Base-by-base conservation (phyloP, 2,888 invertebrate species). In the Dromius quadrimaculatus region DNA sequence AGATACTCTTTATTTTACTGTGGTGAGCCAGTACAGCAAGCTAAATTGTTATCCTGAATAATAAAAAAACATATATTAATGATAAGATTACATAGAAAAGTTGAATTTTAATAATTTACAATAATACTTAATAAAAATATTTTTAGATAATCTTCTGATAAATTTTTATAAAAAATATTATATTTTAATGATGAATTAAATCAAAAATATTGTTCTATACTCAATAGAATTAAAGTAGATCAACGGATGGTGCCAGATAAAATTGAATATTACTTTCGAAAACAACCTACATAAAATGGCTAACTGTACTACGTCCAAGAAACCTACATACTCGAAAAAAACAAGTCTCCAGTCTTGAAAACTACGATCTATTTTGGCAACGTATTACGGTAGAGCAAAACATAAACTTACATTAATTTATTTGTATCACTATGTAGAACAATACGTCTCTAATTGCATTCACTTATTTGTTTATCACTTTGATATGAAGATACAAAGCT, bases 1-100 rank as follows among this genome's bases (percentile, higher is more conserved):
- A 81, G 81, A 76, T 70, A 62, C 54, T 54, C 20, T 68, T n/a
- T 68, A 59, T 36, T 59, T 59, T 68, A 59, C 36, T 54, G 64
- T 20, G 43, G 41, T 59, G 68, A 68, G 59, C 41, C 59, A 28
- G 59, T 45, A 68, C 38, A 59, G 59, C 59, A 68, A 59, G 45
- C 57, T 15, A 47, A 59, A 68, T 45, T 68, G 68, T 68, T 59
- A 59, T 68, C 68, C 68, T 68, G 41, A n/a, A 59, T 34, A 20
- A 57, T 3, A 65, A 23, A 47, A n/a, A 66, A 19, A 36, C n/a
- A 41, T 9, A 34, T 20, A 61, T 36, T 28, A 62, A 8, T 34
- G 41, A 62, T 62, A 62, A 41, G 41, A 41, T 41, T 34, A 19
- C n/a, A 1, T 8, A 20, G 17, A 45, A 45, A 32, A 64, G 47